Evolutionary conservation across 2,888 invertebrate species (phyloP), one percentile per base, ranked within the genome.

Genomic region (Leucophora obtusa): DNA sequence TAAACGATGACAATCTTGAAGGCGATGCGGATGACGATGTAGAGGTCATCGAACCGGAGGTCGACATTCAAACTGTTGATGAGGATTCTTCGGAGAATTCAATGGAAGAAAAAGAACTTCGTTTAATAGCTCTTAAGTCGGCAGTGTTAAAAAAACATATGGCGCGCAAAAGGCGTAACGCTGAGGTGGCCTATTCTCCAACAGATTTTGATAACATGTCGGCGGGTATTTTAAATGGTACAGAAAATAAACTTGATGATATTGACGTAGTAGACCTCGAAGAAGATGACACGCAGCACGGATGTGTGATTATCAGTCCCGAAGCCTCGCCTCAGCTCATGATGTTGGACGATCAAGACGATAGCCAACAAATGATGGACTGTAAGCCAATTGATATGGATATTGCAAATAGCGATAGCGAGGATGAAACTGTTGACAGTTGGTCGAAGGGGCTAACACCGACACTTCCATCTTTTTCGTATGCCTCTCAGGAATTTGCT

Each of bases 301-400:
- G 65, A 0, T 71, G 83, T 15, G 87, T 88, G 85, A 89, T 89
- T 66, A 88, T 89, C 7, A 91, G 91, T 84, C 90, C 90, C 5
- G 86, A 86, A 1, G 84, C 86, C 0, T 91, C 90, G 17, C 90
- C 90, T 1, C 86, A 85, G 4, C 83, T 87, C 14, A 70, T 82
- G 2, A 69, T 85, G 6, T 33, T 82, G 3, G 79, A 79, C 28
- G 82, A 74, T 33, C 74, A 74, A 15, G 68, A 82, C 18, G 75
- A 69, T 65, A 70, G 58, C 17, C 71, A 66, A 65, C 70, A 82
- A n/a, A 73, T 68, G 28, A 86, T 84, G 10, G 84, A 88, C 68
- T 87, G 85, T 1, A 87, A 89, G 80, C 87, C 89, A 0, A 83
- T 90, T 1, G 90, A 90, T 79, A 90, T 90, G 90, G 90, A 90